Evolutionary conservation across 2,797 vertebrate genomes (phyloP).

Genomic region (Mormyrus proboscirostris): DNA sequence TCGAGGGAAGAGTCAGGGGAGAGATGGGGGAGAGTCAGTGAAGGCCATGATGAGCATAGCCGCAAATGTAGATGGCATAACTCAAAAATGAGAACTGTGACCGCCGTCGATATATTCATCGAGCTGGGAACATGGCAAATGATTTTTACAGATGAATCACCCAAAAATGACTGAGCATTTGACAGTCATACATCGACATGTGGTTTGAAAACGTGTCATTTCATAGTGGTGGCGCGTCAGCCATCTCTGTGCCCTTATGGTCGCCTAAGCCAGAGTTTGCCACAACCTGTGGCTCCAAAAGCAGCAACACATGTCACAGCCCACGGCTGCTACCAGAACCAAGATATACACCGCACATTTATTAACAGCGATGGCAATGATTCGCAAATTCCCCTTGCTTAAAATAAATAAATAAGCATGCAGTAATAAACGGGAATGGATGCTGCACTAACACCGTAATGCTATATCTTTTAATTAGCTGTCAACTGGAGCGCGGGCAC

Average conservation of each 20-base stretch:
- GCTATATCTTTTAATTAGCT: constrained; percentile 73
- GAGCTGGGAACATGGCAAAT: neutral
- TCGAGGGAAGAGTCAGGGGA: neutral
- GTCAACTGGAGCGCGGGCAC: constrained; percentile 57
- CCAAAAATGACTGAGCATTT: neutral
- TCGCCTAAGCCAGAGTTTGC: neutral
- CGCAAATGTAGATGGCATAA: neutral
- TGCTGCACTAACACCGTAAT: constrained; percentile 52
- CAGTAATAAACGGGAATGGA: constrained; percentile 41
- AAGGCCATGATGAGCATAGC: neutral
- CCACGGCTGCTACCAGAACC: neutral
- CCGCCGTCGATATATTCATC: neutral
- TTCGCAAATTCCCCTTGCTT: constrained; percentile 28
- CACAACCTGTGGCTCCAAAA: neutral
- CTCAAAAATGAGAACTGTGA: neutral
- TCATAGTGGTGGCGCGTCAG: neutral
- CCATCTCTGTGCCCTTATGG: neutral
- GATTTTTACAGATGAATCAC: neutral
- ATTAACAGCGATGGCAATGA: constrained; percentile 30
- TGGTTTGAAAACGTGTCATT: neutral
- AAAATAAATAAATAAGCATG: constrained; percentile 31
- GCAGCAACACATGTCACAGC: neutral
- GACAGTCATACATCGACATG: neutral
- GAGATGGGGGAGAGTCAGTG: neutral
- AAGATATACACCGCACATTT: constrained; percentile 26